phyloP scores from a whole-genome alignment of 2,113 vertebrate species.

The Pseudorhombus dupliciocellatus region DNA sequence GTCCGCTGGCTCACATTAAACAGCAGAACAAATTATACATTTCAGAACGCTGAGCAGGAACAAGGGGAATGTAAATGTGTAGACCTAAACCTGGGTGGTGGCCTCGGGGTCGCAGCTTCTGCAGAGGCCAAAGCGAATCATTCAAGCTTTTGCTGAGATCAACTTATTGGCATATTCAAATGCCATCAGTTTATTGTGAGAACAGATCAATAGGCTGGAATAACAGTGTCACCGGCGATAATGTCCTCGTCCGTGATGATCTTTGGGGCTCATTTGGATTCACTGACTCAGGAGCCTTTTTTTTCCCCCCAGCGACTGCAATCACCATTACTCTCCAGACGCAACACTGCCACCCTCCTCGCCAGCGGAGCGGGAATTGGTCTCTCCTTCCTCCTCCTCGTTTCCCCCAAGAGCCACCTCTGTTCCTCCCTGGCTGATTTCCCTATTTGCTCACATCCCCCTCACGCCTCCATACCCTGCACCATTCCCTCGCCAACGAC shows the following conservation, averaged over 20 bases:
- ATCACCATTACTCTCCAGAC: constrained; percentile 37
- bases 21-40: constrained; percentile 34
- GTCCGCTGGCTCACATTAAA: constrained; percentile 32
- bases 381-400: neutral
- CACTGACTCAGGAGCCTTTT: constrained; percentile 63
- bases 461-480: constrained; percentile 2
- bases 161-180: constrained; percentile 79
- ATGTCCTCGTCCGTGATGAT: constrained; percentile 61
- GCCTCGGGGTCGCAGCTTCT: constrained; percentile 24
- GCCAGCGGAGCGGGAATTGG: neutral
- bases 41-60: constrained; percentile 16
- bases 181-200: constrained; percentile 76
- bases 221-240: constrained; percentile 75
- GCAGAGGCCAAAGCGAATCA: constrained; percentile 59
- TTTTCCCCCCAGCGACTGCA: constrained; percentile 45
- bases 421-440: neutral
- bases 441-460: constrained; percentile 8
- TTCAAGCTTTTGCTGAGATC: constrained; percentile 63
- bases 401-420: constrained; percentile 9
- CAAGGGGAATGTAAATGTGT: constrained; percentile 30
- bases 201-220: constrained; percentile 73
- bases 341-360: constrained; percentile 18
- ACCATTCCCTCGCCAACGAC: constrained; percentile 12
- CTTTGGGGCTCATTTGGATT: constrained; percentile 67
- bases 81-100: constrained; percentile 16